Conservation (phyloP, 2,888 invertebrate species). For the Exocentrus adspersus region DNA sequence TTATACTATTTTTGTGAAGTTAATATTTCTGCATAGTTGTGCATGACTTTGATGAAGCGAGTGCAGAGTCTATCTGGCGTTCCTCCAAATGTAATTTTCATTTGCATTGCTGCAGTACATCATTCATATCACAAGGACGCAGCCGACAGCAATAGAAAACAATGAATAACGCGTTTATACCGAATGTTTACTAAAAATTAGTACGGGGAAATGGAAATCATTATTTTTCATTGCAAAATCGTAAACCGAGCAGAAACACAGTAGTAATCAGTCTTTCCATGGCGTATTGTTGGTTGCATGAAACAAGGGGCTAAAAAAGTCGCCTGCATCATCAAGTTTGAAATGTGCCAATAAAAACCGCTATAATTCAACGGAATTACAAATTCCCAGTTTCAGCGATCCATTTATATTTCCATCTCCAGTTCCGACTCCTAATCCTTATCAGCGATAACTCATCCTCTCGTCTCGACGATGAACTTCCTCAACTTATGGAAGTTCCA, state of each 20-base stretch:
- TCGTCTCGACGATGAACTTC: background rate
- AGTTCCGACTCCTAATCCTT: background rate
- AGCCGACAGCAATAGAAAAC: background rate
- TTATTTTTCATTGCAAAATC: too few relatives aligned
- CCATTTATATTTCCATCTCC: background rate
- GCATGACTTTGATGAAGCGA: background rate
- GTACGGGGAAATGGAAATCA: too few relatives aligned
- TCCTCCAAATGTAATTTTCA: background rate
- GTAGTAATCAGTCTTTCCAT: too few relatives aligned
- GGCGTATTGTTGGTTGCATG: too few relatives aligned
- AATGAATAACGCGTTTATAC: conserved; percentile 2
- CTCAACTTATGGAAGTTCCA: conserved; percentile 13
- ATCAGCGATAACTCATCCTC: conserved; percentile 5
- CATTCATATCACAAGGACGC: conserved; percentile 4
- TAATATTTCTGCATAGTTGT: background rate
- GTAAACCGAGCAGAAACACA: too few relatives aligned
- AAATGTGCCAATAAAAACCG: background rate
- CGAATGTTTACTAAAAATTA: background rate
- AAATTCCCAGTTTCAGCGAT: background rate
- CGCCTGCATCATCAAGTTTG: too few relatives aligned
- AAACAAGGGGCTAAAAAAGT: too few relatives aligned
- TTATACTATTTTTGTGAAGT: background rate
- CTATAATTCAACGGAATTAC: too few relatives aligned
- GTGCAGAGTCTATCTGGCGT: background rate
- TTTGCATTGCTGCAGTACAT: background rate